Base-by-base conservation (phyloP, 1,140 invertebrate genomes). In the Solen grandis region DNA sequence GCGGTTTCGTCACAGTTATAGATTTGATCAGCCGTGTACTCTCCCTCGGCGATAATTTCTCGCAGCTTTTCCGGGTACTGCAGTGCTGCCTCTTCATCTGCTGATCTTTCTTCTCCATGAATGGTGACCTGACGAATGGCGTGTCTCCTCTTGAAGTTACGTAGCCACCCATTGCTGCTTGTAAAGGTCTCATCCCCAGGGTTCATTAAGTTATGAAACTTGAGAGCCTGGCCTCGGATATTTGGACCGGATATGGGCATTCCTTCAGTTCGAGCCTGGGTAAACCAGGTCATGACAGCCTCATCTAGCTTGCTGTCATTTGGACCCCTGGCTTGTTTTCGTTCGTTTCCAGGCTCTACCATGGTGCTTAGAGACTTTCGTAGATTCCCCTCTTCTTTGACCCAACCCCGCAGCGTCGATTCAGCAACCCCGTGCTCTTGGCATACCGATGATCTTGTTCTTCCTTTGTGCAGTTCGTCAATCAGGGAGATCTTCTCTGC, bases 81-180 rank as follows among this genome's bases (percentile, higher is more conserved):
- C 19, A 2, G 31, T 46, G 62, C 62, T 36, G 62, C 62, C 25
- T 3, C n/a, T n/a, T 66, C 31, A 22, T 66, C 62, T 22, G 33
- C 33, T 8, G 62, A 66, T 5, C 62, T 31, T 22, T 66, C 25
- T 46, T 66, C 62, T 16, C 62, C 62, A 27, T 36, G 27, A 2
- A 66, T 66, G 5, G 62, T 66, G 13, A 66, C 62, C 38, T 38
- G 62, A 5, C 25, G 27, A 22, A 66, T 66, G 4, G 33, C 2
- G 22, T 66, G 62, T 27, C 62, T 14, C 33, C 35, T 3, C 31
- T 66, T 66, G 35, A 66, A 66, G 25, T 22, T 5, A 5, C 5
- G 13, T 3, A 46, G 14, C 62, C 62, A 36, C 25, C 62, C 62
- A 16, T 66, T 66, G 29, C 3, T 13, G 2, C 25, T 3, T 60